Base-by-base conservation (phyloP, 1,140 invertebrate genomes). In the Drosophila ogumai region DNA sequence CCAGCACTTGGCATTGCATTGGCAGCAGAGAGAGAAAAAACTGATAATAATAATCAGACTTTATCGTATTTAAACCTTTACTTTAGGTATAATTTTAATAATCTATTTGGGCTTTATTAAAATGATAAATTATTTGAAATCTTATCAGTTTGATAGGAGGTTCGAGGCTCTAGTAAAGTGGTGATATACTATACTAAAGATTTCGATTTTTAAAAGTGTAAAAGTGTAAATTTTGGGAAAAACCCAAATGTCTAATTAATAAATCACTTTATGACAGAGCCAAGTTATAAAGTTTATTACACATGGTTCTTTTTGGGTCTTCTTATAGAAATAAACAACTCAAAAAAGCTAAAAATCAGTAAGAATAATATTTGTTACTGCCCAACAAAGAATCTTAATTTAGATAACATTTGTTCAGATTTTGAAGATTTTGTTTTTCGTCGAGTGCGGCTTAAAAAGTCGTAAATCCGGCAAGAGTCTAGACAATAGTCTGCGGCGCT, bases 401-500 rank as follows among this genome's bases (percentile, higher is more conserved):
- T 50, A 17, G 6, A 31, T n/a, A 17, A 31, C 25, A 3, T 17
- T 36, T 38, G 13, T n/a, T 25, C 17, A 36, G 3, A 57, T 25
- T n/a, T 59, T 15, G 3, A 54, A 52, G 19, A 15, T 38, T 44
- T 22, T 9, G n/a, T 8, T 66, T 65, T 54, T 57, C 47, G 50
- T 10, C 15, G 31, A 41, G 46, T 63, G 50, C 13, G 28, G 6
- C 0, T 41, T 41, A 58, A 71, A 58, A 72, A 71, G 28, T 72
- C 68, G 66, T 66, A 66, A 66, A 66, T 71, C 66, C 49, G 41
- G 34, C 31, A 22, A 17, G 17, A 50, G 75, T 80, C 78, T 60
- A 75, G 69, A 75, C 56, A 55, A 40, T 38, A 43, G 71, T 75
- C 73, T 66, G 67, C 41, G 68, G 34, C 68, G 50, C 65, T 72